Evolutionary conservation across 2,888 invertebrate genomes (phyloP), one percentile per base, ranked within the genome.

Genomic region (Stenurella melanura): DNA sequence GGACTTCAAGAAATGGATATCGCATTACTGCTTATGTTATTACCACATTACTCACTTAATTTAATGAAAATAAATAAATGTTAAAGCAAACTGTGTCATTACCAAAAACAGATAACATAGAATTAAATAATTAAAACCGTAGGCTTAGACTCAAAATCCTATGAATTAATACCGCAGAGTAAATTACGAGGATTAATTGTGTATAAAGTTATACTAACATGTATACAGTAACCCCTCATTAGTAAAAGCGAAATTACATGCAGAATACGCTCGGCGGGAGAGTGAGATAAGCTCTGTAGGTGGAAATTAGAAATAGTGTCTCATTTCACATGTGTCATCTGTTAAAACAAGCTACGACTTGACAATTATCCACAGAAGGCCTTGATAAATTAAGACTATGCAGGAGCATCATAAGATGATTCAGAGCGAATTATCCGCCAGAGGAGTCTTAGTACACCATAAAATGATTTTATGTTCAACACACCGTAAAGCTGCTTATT

Each of bases 301-400:
- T 56, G 68, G 68, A 68, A 68, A 68, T 68, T 68, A 68, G 68
- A 68, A 67, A 56, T 34, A 19, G 42, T 73, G 73, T 73, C 73
- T 63, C 54, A 64, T 73, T 73, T 54, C 73, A 54, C 73, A 73
- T 56, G 61, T 64, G 73, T 73, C 73, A 73, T 64, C 73, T 54
- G 21, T 38, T 64, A 64, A 26, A 56, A 50, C 56, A 2, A 34
- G 56, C 73, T 73, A 64, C 64, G 42, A 18, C 73, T 73, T 64
- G 73, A 63, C 63, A 73, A 73, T 73, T 73, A 56, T 64, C 26
- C 68, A 17, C 26, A 68, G 18, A 56, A 56, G 21, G 17, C 54
- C 56, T 56, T 68, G 57, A 68, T 56, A 17, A 56, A 68, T 68
- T 57, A 68, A 68, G 68, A 68, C 68, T 30, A 26, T 21, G 30